A percentile compares a stretch with the other conserved stretches of the same genome.
Evolutionary conservation across 1,140 invertebrate species (phyloP).

Genomic region (Leptopilina boulardi): DNA sequence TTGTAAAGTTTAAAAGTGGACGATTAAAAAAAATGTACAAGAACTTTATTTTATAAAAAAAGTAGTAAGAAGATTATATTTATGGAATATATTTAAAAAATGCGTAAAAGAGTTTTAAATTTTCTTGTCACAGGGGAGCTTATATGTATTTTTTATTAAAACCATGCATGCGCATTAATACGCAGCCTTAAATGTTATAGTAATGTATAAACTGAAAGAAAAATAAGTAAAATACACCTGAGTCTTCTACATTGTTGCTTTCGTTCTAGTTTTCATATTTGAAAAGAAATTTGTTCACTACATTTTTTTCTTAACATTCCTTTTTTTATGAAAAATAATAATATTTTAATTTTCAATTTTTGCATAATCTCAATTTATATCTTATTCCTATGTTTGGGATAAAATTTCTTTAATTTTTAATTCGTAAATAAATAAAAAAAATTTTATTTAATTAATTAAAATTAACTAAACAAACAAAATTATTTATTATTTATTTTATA

Average conservation of each 20-base stretch:
- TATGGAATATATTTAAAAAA: neutral
- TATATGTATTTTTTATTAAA: neutral
- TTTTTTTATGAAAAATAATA: constrained; percentile 1
- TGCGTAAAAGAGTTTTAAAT: neutral
- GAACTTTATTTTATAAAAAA: no score
- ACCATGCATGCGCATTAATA: constrained; percentile 12
- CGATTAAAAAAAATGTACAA: no score
- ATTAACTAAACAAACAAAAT: no score
- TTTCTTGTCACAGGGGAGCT: neutral
- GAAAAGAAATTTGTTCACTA: neutral
- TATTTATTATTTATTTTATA: no score
- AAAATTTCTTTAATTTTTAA: no score
- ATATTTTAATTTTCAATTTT: neutral
- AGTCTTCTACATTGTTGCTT: neutral
- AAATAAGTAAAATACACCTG: neutral
- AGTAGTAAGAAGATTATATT: no score
- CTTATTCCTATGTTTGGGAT: neutral
- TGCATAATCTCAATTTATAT: neutral
- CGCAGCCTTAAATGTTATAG: neutral
- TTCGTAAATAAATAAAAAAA: no score
- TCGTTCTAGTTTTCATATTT: neutral
- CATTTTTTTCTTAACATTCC: neutral
- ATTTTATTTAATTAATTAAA: no score
- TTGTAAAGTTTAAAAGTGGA: no score
- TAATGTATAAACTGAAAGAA: neutral